Conservation (phyloP, 2,113 vertebrate species). For the Coptodon rendalli region DNA sequence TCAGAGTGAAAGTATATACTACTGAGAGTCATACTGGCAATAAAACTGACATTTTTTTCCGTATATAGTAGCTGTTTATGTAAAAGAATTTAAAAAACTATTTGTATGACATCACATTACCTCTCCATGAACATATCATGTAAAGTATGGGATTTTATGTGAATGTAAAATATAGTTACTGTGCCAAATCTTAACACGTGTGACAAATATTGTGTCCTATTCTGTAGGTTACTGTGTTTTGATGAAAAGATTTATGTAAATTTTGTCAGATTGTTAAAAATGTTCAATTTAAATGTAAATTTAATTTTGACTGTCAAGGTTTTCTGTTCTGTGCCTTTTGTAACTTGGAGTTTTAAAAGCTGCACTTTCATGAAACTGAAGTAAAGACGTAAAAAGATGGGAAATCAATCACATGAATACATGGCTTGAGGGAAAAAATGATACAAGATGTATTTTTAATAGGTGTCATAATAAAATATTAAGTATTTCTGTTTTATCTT, state of each 20-base stretch:
- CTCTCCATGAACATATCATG: constrained; percentile 31
- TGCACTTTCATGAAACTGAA: background rate
- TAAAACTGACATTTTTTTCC: constrained; percentile 38
- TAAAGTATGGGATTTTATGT: constrained; percentile 36
- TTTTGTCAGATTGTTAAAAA: constrained; percentile 21
- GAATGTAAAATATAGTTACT: constrained; percentile 41
- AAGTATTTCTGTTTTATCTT: background rate
- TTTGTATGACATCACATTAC: constrained; percentile 31
- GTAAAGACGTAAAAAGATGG: background rate
- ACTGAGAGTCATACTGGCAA: constrained; percentile 44
- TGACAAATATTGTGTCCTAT: constrained; percentile 35
- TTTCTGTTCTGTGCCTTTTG: constrained; percentile 50
- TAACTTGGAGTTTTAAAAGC: constrained; percentile 9
- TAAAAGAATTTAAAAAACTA: background rate
- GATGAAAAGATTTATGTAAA: constrained; percentile 18
- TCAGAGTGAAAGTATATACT: background rate
- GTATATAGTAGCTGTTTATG: constrained; percentile 2
- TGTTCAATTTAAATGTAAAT: background rate
- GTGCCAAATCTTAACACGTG: constrained; percentile 41
- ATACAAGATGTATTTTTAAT: background rate
- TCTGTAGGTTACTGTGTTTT: constrained; percentile 30
- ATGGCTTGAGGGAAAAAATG: background rate
- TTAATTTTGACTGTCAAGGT: constrained; percentile 21
- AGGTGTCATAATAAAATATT: background rate
- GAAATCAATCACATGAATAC: background rate